These are phyloP conservation scores for Torymus texanus DNA, from an alignment of 2,888 invertebrate genomes.

Conservation along the genomic window DNA sequence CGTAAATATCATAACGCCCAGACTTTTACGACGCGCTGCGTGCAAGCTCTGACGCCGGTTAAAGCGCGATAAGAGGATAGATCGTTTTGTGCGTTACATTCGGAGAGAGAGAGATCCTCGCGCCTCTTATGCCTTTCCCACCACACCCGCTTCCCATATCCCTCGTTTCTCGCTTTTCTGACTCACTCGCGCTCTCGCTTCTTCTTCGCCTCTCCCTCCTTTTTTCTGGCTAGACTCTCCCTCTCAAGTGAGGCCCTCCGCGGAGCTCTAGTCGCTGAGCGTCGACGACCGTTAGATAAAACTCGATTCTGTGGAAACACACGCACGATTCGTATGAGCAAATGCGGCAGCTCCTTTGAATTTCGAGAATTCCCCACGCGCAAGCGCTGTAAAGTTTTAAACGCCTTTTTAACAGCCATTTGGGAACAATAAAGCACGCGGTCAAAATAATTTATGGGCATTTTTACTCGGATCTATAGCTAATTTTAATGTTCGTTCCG, in stretches of 20 bases:
- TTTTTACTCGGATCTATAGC: constrained; percentile 2
- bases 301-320: constrained; percentile 20
- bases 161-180: not conserved
- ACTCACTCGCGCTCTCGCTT: constrained; percentile 5
- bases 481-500: not conserved
- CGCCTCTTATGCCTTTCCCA: not conserved
- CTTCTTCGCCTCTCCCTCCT: too few species aligned
- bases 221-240: not conserved
- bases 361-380: constrained; percentile 12
- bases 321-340: not conserved
- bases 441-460: constrained; percentile 9
- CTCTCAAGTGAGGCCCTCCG: not conserved
- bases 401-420: constrained; percentile 15
- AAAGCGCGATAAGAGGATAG: constrained; percentile 56
- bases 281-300: constrained; percentile 28
- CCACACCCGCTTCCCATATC: not conserved
- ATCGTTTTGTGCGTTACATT: constrained; percentile 40
- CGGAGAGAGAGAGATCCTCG: not conserved
- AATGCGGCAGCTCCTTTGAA: constrained; percentile 18
- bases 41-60: constrained; percentile 44
- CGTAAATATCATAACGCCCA: constrained; percentile 60
- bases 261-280: not conserved
- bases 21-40: constrained; percentile 57
- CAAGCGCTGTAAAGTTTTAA: constrained; percentile 26
- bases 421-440: constrained; percentile 2